A percentile compares a stretch with the other conserved stretches of the same genome.
phyloP scores from a whole-genome alignment of 1,140 invertebrate species.

The Tigriopus japonicus region DNA sequence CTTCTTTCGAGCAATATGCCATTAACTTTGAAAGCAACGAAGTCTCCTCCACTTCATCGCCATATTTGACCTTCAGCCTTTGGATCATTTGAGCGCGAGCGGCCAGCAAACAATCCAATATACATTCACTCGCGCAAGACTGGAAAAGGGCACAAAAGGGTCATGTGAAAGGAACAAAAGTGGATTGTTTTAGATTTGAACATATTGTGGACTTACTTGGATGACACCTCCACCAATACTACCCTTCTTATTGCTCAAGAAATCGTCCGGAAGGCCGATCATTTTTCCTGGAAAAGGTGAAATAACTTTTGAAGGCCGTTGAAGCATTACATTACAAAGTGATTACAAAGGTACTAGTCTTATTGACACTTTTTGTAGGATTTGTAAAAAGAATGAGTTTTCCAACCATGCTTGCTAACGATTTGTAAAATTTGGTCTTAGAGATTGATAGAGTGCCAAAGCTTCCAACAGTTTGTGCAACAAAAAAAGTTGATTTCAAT shows the following conservation, averaged over 20 bases:
- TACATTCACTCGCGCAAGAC: conserved; percentile 93
- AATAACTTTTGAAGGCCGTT: conserved; percentile 14
- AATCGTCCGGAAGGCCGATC: conserved; percentile 68
- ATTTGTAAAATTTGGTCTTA: too few species aligned
- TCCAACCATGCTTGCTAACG: too few species aligned
- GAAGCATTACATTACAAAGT: background rate
- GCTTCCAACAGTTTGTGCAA: too few species aligned
- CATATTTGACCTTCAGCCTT: conserved; percentile 65
- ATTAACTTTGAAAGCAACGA: conserved; percentile 84
- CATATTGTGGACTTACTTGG: conserved; percentile 33
- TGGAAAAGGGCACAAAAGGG: conserved; percentile 25
- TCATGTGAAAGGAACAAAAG: background rate
- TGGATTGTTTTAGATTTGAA: background rate
- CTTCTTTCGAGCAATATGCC: conserved; percentile 65
- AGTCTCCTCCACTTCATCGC: conserved; percentile 75
- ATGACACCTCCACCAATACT: conserved; percentile 83
- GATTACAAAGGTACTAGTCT: too few species aligned
- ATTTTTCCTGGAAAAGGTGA: conserved; percentile 30
- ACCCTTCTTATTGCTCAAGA: conserved; percentile 55
- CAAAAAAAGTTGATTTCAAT: too few species aligned
- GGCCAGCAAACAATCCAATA: conserved; percentile 83
- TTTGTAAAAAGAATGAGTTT: too few species aligned
- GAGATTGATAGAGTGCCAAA: too few species aligned
- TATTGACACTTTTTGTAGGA: too few species aligned
- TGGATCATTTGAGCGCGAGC: conserved; percentile 83